Conservation (phyloP, 2,797 vertebrate species). For the Rhincodon typus region DNA sequence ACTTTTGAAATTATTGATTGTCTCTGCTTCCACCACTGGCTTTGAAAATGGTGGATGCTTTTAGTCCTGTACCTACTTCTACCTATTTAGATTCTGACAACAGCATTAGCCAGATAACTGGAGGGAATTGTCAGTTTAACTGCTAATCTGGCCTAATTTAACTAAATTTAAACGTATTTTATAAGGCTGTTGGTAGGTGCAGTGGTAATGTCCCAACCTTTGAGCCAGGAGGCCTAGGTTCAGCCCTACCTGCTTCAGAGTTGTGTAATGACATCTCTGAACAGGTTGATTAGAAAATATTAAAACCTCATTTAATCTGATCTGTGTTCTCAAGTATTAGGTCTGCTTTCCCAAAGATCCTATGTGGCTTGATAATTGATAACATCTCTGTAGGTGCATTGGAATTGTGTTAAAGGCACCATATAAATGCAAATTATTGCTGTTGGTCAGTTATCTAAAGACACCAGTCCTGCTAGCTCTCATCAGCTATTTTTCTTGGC, state of each 20-base stretch:
- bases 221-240: too few relatives aligned
- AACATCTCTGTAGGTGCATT: background rate
- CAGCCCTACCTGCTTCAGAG: too few relatives aligned
- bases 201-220: too few relatives aligned
- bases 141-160: background rate
- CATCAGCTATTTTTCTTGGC: background rate
- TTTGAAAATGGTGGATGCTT: background rate
- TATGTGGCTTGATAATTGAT: background rate
- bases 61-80: background rate
- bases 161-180: background rate
- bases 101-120: background rate
- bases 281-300: too few relatives aligned
- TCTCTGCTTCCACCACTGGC: background rate
- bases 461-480: background rate
- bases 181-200: too few relatives aligned
- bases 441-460: background rate
- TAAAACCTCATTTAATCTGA: too few relatives aligned
- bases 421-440: background rate
- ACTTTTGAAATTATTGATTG: background rate
- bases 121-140: background rate
- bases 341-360: background rate
- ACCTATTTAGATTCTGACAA: background rate
- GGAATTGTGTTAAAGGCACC: background rate
- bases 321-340: background rate
- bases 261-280: too few relatives aligned